A percentile compares a stretch with the other conserved stretches of the same genome.
These are phyloP conservation scores for Hyles lineata DNA, from an alignment of 2,888 invertebrate genomes.

Conservation along the genomic window DNA sequence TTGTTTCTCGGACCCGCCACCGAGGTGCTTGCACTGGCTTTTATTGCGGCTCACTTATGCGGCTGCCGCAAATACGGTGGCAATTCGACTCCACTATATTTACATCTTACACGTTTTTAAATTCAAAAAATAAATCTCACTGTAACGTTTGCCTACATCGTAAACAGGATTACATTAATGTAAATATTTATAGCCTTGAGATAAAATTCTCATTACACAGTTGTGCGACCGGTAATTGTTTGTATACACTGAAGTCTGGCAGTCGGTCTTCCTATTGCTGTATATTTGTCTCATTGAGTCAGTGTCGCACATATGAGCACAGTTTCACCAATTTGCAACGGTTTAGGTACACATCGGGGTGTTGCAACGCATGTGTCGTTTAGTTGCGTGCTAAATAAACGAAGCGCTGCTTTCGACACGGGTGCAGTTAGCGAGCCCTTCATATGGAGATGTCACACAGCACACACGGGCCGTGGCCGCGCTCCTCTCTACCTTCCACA, in stretches of 20 bases:
- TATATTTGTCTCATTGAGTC: constrained; percentile 3
- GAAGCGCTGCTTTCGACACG: constrained; percentile 68
- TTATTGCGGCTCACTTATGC: constrained; percentile 66
- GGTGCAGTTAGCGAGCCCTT: constrained; percentile 73
- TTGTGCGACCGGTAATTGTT: constrained; percentile 4
- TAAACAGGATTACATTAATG: constrained; percentile 5
- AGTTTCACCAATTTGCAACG: constrained; percentile 75
- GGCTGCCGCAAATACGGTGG: constrained; percentile 58
- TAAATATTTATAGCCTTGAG: constrained; percentile 5
- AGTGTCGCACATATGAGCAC: constrained; percentile 41
- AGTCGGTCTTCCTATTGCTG: constrained; percentile 7
- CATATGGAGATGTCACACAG: constrained; percentile 61
- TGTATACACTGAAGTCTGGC: neutral
- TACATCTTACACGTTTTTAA: constrained; percentile 40
- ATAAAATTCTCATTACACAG: constrained; percentile 10
- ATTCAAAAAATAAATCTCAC: constrained; percentile 20
- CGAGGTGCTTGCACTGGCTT: constrained; percentile 57
- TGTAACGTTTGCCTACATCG: constrained; percentile 25
- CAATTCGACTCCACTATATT: constrained; percentile 53
- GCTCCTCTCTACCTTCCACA: constrained; percentile 34
- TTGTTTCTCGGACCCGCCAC: constrained; percentile 71
- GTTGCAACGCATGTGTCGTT: constrained; percentile 66
- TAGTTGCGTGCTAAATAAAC: constrained; percentile 76
- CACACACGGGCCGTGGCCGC: constrained; percentile 39
- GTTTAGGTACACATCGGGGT: constrained; percentile 56